A percentile compares a stretch with the other conserved stretches of the same genome.
These are phyloP conservation scores for Hofmannophila pseudospretella DNA, from an alignment of 2,888 invertebrate genomes.

Conservation along the genomic window DNA sequence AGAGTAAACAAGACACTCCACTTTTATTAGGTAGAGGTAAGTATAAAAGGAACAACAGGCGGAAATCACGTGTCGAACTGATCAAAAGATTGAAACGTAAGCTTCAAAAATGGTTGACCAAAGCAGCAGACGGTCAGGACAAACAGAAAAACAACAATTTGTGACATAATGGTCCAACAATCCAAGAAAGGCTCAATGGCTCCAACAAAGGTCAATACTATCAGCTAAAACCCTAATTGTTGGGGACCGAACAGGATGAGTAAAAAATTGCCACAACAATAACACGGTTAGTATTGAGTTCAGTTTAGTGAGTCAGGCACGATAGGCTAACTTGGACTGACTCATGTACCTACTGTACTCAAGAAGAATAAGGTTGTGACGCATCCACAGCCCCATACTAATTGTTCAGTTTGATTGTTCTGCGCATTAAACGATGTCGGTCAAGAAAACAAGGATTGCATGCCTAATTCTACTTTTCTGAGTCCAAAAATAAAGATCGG, in stretches of 20 bases:
- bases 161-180: too few species aligned
- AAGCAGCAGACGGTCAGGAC: neutral
- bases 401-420: slow-evolving; percentile 35
- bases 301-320: slow-evolving; percentile 46
- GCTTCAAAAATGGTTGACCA: neutral
- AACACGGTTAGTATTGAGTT: slow-evolving; percentile 15
- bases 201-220: slow-evolving; percentile 26
- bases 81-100: too few species aligned
- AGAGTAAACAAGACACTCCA: too few species aligned
- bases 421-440: slow-evolving; percentile 23
- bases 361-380: slow-evolving; percentile 56
- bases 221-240: slow-evolving; percentile 19
- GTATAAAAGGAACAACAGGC: too few species aligned
- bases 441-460: too few species aligned
- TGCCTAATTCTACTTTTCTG: neutral
- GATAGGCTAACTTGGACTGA: slow-evolving; percentile 50
- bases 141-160: too few species aligned
- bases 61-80: too few species aligned
- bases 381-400: slow-evolving; percentile 40
- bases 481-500: neutral
- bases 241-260: slow-evolving; percentile 19
- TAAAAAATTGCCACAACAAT: slow-evolving; percentile 15
- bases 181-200: too few species aligned
- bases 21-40: neutral
- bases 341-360: slow-evolving; percentile 46